Percentiles rank a stretch among this genome's conserved stretches.
These are phyloP conservation scores for Caenorhabditis latens DNA, from an alignment of 1,140 invertebrate genomes.

Conservation along the genomic window DNA sequence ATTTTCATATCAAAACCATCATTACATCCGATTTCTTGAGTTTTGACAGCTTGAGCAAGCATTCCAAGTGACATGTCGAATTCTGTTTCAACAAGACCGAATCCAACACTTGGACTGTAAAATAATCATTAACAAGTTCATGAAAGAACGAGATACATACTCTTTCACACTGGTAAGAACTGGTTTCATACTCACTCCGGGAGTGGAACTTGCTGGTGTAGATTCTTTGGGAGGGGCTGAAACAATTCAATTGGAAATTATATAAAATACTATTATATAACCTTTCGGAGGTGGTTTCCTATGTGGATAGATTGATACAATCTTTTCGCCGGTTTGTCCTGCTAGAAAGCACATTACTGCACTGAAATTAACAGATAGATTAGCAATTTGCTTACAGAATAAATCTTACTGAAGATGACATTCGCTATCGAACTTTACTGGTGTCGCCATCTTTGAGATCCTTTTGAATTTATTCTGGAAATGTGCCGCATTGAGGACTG, in stretches of 20 bases:
- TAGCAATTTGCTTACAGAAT: no score
- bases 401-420: not conserved
- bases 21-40: constrained; percentile 62
- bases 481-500: no score
- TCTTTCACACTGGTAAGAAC: not conserved
- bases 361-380: not conserved
- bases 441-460: not conserved
- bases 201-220: not conserved
- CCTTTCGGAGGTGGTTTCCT: constrained; percentile 22
- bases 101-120: constrained; percentile 1
- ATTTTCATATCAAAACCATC: constrained; percentile 78
- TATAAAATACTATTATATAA: not conserved
- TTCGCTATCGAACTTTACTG: not conserved
- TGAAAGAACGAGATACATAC: not conserved
- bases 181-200: not conserved
- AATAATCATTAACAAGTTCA: not conserved
- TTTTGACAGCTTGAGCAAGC: constrained; percentile 25
- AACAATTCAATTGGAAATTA: not conserved
- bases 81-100: not conserved
- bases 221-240: not conserved
- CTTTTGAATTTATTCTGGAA: no score
- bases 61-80: constrained; percentile 32
- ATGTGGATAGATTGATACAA: constrained; percentile 36
- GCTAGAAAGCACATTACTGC: constrained; percentile 19
- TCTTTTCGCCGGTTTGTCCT: constrained; percentile 11